Percentiles rank a stretch among this genome's conserved stretches.
These are phyloP conservation scores for Zaprionus obscuricornis DNA, from an alignment of 2,888 invertebrate species.

Conservation along the genomic window DNA sequence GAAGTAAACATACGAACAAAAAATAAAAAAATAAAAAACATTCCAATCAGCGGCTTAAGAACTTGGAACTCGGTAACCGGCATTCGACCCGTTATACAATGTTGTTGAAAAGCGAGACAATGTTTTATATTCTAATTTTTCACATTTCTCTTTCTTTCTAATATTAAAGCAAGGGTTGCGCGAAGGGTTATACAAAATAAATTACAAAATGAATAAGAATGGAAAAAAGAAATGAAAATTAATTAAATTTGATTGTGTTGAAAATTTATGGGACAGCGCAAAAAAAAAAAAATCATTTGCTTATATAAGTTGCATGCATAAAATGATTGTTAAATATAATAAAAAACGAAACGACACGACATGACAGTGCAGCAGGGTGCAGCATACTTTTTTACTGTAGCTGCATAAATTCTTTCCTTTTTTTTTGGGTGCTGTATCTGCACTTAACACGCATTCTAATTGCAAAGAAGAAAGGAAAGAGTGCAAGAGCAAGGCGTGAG, in stretches of 20 bases:
- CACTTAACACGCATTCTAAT: constrained; percentile 83
- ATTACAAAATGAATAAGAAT: background rate
- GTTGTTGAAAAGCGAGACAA: constrained; percentile 50
- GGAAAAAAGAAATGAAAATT: constrained; percentile 50
- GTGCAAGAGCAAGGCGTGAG: constrained; percentile 36
- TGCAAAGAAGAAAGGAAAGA: constrained; percentile 77
- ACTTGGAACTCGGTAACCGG: constrained; percentile 41
- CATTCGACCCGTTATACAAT: background rate
- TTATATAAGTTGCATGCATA: constrained; percentile 17
- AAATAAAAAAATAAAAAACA: constrained; percentile 50
- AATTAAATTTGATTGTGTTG: constrained; percentile 74
- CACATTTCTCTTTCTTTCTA: no score
- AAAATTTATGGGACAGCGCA: constrained; percentile 66
- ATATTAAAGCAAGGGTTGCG: background rate
- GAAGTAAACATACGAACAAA: constrained; percentile 5
- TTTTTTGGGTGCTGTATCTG: constrained; percentile 46
- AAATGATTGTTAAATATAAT: no score
- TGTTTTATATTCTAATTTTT: constrained; percentile 45
- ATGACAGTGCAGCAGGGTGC: no score
- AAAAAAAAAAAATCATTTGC: no score
- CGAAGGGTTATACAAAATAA: constrained; percentile 38
- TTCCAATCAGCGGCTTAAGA: constrained; percentile 76
- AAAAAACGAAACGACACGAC: no score
- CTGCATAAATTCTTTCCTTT: constrained; percentile 10
- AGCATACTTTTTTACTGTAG: constrained; percentile 39